Evolutionary conservation across 2,797 vertebrate species (phyloP), one percentile per base, ranked within the genome.

Genomic region (Pagetopsis macropterus): DNA sequence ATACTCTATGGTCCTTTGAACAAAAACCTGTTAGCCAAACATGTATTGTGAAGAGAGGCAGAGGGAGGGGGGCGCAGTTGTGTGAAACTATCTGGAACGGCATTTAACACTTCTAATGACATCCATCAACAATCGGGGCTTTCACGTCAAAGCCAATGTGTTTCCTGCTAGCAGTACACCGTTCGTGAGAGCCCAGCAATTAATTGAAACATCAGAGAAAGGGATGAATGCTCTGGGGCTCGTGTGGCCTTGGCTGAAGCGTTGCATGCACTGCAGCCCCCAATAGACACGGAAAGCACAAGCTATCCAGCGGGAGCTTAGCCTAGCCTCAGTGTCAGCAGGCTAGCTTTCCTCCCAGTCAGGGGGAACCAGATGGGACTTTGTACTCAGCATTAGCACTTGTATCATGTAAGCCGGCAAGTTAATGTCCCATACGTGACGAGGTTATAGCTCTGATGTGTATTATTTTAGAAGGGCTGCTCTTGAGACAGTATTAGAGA

Each of bases 121-220:
- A 70, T 92, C 90, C 83, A 89, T 94, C 92, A 94, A 88, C 91
- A 88, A 84, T 61, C 49, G 45, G 72, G 75, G 86, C 79, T 88
- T 89, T 91, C 84, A 75, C 65, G 62, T 89, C 90, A 87, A 82
- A 87, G 84, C 77, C 90, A 91, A 88, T 90, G 81, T 91, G 89
- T 88, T 93, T 93, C 92, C 86, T 89, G 89, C 92, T 90, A 91
- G 89, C 88, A 31, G 82, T 91, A 91, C 89, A 83, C 77, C 62
- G 71, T 88, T 87, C 86, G 84, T 92, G 92, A 93, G 92, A 94
- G 89, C 90, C 79, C 86, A 84, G 90, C 86, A 88, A 89, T 93
- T 92, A 92, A 92, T 91, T 91, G 89, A 90, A 92, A 92, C 88
- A 88, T 90, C 87, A 89, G 88, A 92, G 85, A 81, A 75, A 74